A percentile compares a stretch with the other conserved stretches of the same genome.
phyloP scores from a whole-genome alignment of 1,140 invertebrate species.

The Penaeus indicus region DNA sequence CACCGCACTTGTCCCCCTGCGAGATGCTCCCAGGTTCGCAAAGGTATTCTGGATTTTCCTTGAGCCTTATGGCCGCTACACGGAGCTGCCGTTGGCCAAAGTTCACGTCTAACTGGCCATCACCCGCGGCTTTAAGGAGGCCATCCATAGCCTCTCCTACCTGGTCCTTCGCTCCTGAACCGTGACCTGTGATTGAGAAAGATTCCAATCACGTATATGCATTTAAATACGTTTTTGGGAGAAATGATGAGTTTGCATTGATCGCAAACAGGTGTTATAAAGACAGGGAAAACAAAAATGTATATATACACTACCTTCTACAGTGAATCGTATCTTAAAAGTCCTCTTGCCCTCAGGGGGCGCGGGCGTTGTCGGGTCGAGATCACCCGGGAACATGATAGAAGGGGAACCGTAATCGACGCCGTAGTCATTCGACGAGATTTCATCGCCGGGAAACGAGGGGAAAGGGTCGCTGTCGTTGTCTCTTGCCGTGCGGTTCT shows the following conservation, averaged over 20 bases:
- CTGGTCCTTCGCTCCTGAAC: constrained; percentile 63
- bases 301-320: constrained; percentile 15
- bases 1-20: constrained; percentile 70
- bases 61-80: constrained; percentile 68
- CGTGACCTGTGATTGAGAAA: constrained; percentile 59
- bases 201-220: no score
- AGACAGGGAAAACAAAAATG: neutral
- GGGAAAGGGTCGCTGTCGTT: no score
- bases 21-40: constrained; percentile 71
- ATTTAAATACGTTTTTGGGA: neutral
- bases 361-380: neutral
- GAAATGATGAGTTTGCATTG: neutral
- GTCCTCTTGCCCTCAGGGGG: constrained; percentile 2
- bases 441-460: no score
- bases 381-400: neutral
- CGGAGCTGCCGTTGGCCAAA: constrained; percentile 68
- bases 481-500: no score
- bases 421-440: no score
- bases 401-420: neutral
- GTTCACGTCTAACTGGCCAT: constrained; percentile 69
- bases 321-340: constrained; percentile 54
- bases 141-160: constrained; percentile 62
- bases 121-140: constrained; percentile 68
- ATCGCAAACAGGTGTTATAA: no score
- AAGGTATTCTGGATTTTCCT: constrained; percentile 68